Conservation (phyloP, 2,113 vertebrate genomes). For the Bambusicola thoracicus region DNA sequence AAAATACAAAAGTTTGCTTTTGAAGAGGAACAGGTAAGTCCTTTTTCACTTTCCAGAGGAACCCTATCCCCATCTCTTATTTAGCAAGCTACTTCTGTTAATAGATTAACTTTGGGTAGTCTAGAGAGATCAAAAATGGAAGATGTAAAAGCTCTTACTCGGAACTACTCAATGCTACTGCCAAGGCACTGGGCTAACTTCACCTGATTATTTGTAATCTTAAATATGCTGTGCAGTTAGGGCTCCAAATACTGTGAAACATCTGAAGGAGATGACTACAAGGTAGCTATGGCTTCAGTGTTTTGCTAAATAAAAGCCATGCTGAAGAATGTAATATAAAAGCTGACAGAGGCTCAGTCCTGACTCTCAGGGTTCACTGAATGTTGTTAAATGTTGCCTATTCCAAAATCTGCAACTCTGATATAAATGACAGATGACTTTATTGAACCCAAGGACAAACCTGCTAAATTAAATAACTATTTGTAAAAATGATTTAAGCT, state of each 20-base stretch:
- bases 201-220: neutral
- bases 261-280: neutral
- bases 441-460: slow-evolving; percentile 21
- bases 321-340: neutral
- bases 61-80: neutral
- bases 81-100: neutral
- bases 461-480: slow-evolving; percentile 42
- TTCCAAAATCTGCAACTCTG: neutral
- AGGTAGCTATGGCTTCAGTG: neutral
- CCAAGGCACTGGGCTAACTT: neutral
- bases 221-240: neutral
- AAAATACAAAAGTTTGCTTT: neutral
- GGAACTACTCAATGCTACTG: neutral
- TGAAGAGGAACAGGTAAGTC: neutral
- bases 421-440: slow-evolving; percentile 26
- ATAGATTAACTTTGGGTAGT: neutral
- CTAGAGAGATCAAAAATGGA: neutral
- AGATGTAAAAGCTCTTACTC: neutral
- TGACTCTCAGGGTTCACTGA: neutral
- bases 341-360: neutral
- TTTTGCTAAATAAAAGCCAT: neutral
- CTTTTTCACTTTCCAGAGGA: neutral
- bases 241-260: neutral
- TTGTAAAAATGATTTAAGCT: slow-evolving; percentile 42
- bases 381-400: neutral